These are phyloP conservation scores for Ctenosaura bakeri DNA, from an alignment of 2,797 vertebrate species.

Conservation along the genomic window DNA sequence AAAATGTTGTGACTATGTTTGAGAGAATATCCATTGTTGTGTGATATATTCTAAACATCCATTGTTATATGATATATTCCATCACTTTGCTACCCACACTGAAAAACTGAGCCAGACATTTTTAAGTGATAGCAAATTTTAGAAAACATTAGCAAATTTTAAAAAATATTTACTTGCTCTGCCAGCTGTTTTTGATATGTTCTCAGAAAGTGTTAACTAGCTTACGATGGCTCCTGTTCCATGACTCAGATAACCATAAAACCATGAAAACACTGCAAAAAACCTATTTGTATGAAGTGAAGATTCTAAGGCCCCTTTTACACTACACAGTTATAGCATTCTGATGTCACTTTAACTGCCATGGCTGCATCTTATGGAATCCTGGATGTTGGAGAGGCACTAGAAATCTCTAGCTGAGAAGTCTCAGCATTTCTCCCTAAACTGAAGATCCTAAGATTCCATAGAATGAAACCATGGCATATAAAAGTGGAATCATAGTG, in stretches of 20 bases:
- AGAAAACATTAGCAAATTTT: no score
- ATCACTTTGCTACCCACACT: not conserved
- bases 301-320: not conserved
- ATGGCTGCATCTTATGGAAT: no score
- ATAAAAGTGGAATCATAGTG: no score
- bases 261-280: not conserved
- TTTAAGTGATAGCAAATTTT: not conserved
- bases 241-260: slow-evolving; percentile 9
- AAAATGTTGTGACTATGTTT: not conserved
- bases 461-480: no score
- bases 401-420: no score
- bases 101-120: not conserved
- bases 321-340: no score
- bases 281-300: not conserved
- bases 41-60: no score
- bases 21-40: not conserved
- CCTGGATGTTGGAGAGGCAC: no score
- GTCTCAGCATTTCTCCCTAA: no score
- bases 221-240: not conserved
- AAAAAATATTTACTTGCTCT: not conserved
- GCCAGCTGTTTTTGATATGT: not conserved
- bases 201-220: not conserved
- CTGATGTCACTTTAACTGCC: no score
- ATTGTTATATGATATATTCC: no score
- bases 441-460: no score